Evolutionary conservation across 1,140 invertebrate genomes (phyloP), one percentile per base, ranked within the genome.

Genomic region (Drosophila biarmipes): DNA sequence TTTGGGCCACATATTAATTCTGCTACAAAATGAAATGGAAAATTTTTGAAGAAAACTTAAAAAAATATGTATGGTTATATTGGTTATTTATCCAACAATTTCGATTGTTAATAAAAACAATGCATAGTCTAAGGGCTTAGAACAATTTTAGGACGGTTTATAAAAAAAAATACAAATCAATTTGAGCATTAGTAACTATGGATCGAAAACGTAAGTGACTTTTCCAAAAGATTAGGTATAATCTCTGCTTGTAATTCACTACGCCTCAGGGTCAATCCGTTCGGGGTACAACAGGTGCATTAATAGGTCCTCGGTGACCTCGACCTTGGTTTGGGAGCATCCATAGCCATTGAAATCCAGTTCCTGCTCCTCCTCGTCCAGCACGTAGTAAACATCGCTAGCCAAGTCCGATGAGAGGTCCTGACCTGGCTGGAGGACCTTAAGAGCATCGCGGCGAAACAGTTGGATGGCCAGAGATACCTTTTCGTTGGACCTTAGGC

Each of bases 1-100:
- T n/a, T 2, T 82, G 2, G 34, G 19, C 0, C 64, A 64, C 27
- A 46, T 69, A 0, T 17, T 82, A 27, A 49, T 82, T 8, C 49
- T 82, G 0, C 49, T 82, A 12, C 80, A 81, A 34, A 29, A 7
- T 29, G 29, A 29, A 0, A 29, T 29, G 7, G 29, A 29, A 29
- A 7, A 7, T 8, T 6, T 29, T 6, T 29, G 8, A 29, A 29
- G 29, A n/a, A n/a, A n/a, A n/a, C n/a, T n/a, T n/a, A n/a, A n/a
- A n/a, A n/a, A n/a, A n/a, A n/a, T n/a, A n/a, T n/a, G n/a, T n/a
- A n/a, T n/a, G n/a, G n/a, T n/a, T n/a, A n/a, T n/a, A n/a, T n/a
- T n/a, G n/a, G n/a, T n/a, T n/a, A n/a, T n/a, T n/a, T n/a, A n/a
- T n/a, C n/a, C n/a, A n/a, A n/a, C n/a, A n/a, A n/a, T n/a, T n/a